Evolutionary conservation across 2,888 invertebrate species (phyloP).

Genomic region (Zaprionus obscuricornis): DNA sequence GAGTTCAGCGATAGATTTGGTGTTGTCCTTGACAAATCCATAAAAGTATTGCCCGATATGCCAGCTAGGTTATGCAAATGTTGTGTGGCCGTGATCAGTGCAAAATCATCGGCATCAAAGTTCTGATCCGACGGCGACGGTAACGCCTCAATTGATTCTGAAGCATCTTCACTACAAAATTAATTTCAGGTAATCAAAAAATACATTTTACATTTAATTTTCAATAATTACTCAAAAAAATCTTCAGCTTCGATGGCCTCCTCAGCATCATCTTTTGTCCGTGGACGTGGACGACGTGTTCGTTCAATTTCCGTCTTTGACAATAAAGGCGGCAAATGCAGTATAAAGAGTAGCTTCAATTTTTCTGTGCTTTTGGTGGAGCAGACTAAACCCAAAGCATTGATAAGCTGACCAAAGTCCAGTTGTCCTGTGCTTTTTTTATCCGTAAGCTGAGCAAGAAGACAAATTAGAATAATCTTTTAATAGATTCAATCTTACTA

Average conservation of each 20-base stretch:
- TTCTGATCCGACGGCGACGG: slow-evolving; percentile 83
- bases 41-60: slow-evolving; percentile 66
- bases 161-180: slow-evolving; percentile 80
- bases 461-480: background rate
- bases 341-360: slow-evolving; percentile 93
- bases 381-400: slow-evolving; percentile 90
- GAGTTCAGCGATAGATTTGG: slow-evolving; percentile 80
- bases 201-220: background rate
- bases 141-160: slow-evolving; percentile 82
- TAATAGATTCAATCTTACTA: background rate
- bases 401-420: slow-evolving; percentile 94
- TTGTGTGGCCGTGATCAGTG: slow-evolving; percentile 73
- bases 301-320: slow-evolving; percentile 87
- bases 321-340: slow-evolving; percentile 94
- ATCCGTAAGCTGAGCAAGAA: slow-evolving; percentile 90
- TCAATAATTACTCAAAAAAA: slow-evolving; percentile 88
- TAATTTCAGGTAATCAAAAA: background rate
- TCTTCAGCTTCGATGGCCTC: slow-evolving; percentile 95
- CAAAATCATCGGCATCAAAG: slow-evolving; percentile 81
- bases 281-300: slow-evolving; percentile 79
- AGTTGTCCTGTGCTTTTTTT: slow-evolving; percentile 92
- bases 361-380: slow-evolving; percentile 92
- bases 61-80: slow-evolving; percentile 77
- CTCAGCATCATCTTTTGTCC: slow-evolving; percentile 90
- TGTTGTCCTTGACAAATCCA: slow-evolving; percentile 71